Conservation (phyloP, 2,797 vertebrate genomes). For the Valencia hispanica region DNA sequence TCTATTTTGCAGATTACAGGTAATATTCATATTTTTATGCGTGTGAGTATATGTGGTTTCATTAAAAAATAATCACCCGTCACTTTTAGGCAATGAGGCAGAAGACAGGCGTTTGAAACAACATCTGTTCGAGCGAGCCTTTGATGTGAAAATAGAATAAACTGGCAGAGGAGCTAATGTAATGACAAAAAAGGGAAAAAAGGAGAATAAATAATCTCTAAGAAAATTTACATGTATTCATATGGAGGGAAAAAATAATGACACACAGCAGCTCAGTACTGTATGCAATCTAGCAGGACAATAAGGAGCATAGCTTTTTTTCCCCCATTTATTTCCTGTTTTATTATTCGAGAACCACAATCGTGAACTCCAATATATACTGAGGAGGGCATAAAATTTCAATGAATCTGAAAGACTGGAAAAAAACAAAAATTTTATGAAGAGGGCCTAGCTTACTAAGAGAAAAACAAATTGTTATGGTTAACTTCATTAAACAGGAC, state of each 20-base stretch:
- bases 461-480: not conserved
- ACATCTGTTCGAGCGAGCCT: slow-evolving; percentile 80
- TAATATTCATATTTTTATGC: slow-evolving; percentile 56
- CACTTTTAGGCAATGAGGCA: slow-evolving; percentile 81
- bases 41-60: slow-evolving; percentile 64
- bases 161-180: slow-evolving; percentile 76
- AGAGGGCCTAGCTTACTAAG: not conserved
- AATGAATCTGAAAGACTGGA: slow-evolving; percentile 18
- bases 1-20: slow-evolving; percentile 74
- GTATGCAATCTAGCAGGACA: slow-evolving; percentile 53
- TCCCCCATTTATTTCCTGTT: slow-evolving; percentile 17
- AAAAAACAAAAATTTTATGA: not conserved
- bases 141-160: slow-evolving; percentile 81
- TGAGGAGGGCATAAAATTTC: slow-evolving; percentile 35
- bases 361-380: slow-evolving; percentile 24
- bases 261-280: slow-evolving; percentile 57
- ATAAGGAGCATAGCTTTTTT: slow-evolving; percentile 45
- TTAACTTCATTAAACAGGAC: not conserved
- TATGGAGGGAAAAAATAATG: slow-evolving; percentile 55
- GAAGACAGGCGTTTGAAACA: slow-evolving; percentile 81
- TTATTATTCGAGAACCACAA: slow-evolving; percentile 23
- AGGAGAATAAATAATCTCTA: slow-evolving; percentile 70
- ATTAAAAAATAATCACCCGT: slow-evolving; percentile 83
- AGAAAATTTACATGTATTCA: slow-evolving; percentile 71
- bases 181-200: slow-evolving; percentile 69